Conservation (phyloP, 2,888 invertebrate genomes). For the Apodemia duryi region DNA sequence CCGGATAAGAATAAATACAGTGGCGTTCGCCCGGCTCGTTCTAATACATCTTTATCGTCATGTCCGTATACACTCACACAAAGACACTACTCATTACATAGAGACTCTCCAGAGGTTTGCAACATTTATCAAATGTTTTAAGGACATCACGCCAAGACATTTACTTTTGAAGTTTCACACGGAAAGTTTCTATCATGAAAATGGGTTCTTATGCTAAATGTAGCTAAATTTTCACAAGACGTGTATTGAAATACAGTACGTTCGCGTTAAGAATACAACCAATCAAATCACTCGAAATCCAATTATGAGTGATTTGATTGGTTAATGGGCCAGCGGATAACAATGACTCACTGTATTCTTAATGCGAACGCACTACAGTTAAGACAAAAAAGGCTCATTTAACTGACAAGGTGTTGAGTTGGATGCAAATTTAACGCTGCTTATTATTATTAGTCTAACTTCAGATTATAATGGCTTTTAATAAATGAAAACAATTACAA, state of each 20-base stretch:
- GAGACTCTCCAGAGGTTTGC: slow-evolving; percentile 32
- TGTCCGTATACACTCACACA: slow-evolving; percentile 43
- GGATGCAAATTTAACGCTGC: too few species aligned
- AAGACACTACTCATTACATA: slow-evolving; percentile 36
- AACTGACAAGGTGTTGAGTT: too few species aligned
- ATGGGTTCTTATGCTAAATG: neutral
- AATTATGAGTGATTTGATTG: too few species aligned
- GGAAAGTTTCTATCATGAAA: slow-evolving; percentile 11
- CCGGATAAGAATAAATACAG: slow-evolving; percentile 77
- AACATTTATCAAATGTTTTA: slow-evolving; percentile 31
- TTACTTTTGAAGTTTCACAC: slow-evolving; percentile 6
- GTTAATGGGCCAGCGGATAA: too few species aligned
- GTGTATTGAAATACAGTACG: neutral
- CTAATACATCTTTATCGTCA: slow-evolving; percentile 75
- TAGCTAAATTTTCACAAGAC: neutral
- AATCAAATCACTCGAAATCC: too few species aligned
- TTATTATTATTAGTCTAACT: too few species aligned
- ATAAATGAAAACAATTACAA: too few species aligned
- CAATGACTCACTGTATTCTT: too few species aligned
- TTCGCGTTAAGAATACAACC: too few species aligned
- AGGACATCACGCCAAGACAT: slow-evolving; percentile 10
- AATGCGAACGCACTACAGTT: neutral
- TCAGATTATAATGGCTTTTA: too few species aligned
- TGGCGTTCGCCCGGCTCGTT: slow-evolving; percentile 68
- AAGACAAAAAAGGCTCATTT: too few species aligned